Evolutionary conservation across 2,113 vertebrate genomes (phyloP).

Genomic region (Tenrec ecaudatus): DNA sequence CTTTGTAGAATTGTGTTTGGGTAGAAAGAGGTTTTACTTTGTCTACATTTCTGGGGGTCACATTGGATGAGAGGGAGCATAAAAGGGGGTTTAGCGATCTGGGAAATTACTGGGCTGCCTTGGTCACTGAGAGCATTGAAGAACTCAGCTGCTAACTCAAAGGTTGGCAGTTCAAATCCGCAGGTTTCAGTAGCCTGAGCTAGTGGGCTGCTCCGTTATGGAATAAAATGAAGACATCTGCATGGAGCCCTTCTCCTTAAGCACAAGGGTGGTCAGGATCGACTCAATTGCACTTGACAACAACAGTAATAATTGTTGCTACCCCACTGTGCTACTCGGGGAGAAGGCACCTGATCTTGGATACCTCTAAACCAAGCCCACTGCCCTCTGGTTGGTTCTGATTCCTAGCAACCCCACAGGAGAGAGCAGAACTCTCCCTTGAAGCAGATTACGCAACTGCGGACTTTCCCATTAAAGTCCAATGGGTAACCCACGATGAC

Average conservation of each 20-base stretch:
- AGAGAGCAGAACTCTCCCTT: no score
- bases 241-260: neutral
- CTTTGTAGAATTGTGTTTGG: neutral
- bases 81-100: neutral
- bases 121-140: neutral
- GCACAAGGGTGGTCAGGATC: neutral
- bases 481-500: no score
- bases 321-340: neutral
- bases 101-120: neutral
- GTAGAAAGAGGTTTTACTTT: neutral
- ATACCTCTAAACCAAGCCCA: neutral
- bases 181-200: neutral
- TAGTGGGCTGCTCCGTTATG: neutral
- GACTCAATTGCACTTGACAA: neutral
- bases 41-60: neutral
- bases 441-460: no score
- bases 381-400: no score
- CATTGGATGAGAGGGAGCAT: neutral
- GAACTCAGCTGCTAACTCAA: neutral
- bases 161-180: neutral
- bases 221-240: neutral
- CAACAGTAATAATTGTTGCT: neutral
- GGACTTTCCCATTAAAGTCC: no score
- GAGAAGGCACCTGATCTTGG: neutral
- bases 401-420: no score